phyloP scores from a whole-genome alignment of 2,888 invertebrate species.

The Lepidocyrtoides sp. region DNA sequence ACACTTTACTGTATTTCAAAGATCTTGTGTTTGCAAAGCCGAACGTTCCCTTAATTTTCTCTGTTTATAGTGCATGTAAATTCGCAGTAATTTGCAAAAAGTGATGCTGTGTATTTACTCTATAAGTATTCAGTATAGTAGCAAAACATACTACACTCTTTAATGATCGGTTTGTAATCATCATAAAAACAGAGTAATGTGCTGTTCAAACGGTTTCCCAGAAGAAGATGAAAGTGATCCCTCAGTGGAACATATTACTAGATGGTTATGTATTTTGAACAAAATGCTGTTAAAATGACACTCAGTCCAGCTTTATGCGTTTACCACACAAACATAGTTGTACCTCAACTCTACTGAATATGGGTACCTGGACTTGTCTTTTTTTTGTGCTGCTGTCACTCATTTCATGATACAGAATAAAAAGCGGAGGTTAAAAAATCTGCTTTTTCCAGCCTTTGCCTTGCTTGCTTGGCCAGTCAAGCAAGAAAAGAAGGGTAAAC shows the following conservation, averaged over 20 bases:
- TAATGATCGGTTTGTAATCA: constrained; percentile 74
- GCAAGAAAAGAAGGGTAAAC: constrained; percentile 52
- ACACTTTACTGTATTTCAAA: not conserved
- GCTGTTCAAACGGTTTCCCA: constrained; percentile 17
- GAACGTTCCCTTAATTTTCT: not conserved
- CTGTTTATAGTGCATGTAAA: constrained; percentile 33
- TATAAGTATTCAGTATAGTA: not conserved
- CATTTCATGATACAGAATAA: constrained; percentile 39
- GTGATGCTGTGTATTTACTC: not conserved
- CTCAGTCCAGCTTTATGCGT: constrained; percentile 64
- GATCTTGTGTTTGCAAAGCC: not conserved
- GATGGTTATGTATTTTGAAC: not conserved
- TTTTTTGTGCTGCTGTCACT: constrained; percentile 45
- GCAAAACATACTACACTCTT: constrained; percentile 5
- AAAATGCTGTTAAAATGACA: constrained; percentile 53
- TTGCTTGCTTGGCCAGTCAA: constrained; percentile 40
- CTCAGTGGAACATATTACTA: not conserved
- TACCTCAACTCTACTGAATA: too few species aligned
- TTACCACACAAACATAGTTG: constrained; percentile 15
- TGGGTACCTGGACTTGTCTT: not conserved
- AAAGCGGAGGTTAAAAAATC: constrained; percentile 12
- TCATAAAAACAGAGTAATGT: constrained; percentile 60
- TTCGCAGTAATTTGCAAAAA: not conserved
- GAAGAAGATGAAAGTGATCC: constrained; percentile 44
- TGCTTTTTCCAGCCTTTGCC: constrained; percentile 16